Conservation (phyloP, 2,113 vertebrate species). For the Papio anubis region DNA sequence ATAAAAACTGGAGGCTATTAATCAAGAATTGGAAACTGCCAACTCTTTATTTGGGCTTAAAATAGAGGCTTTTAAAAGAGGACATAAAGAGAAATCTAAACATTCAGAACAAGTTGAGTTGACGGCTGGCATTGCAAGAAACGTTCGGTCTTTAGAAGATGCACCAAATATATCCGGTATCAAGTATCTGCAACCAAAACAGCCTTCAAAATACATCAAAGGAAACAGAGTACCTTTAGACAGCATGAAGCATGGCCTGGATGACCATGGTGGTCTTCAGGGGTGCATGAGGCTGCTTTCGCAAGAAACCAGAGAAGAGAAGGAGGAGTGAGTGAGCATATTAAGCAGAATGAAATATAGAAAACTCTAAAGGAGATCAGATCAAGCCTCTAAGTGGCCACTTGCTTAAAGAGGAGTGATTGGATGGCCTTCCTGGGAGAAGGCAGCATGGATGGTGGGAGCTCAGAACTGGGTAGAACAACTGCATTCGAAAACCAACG, state of each 20-base stretch:
- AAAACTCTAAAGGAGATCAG: neutral
- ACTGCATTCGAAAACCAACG: neutral
- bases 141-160: neutral
- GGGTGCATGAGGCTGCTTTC: neutral
- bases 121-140: neutral
- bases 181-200: neutral
- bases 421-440: rapidly evolving
- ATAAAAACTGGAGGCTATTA: neutral
- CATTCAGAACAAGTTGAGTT: neutral
- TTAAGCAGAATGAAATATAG: neutral
- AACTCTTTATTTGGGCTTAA: slow-evolving; percentile 16
- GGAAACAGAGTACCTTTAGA: neutral
- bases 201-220: neutral
- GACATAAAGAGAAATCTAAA: neutral
- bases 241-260: no score
- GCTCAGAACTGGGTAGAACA: no score
- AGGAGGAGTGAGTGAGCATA: neutral
- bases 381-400: neutral
- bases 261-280: neutral
- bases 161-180: neutral
- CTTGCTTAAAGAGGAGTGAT: rapidly evolving
- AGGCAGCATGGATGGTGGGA: neutral
- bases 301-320: neutral
- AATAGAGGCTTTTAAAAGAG: slow-evolving; percentile 40
- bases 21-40: neutral